Percentiles rank a stretch among this genome's conserved stretches.
These are phyloP conservation scores for Cacatua alba DNA, from an alignment of 2,113 vertebrate species.

Conservation along the genomic window DNA sequence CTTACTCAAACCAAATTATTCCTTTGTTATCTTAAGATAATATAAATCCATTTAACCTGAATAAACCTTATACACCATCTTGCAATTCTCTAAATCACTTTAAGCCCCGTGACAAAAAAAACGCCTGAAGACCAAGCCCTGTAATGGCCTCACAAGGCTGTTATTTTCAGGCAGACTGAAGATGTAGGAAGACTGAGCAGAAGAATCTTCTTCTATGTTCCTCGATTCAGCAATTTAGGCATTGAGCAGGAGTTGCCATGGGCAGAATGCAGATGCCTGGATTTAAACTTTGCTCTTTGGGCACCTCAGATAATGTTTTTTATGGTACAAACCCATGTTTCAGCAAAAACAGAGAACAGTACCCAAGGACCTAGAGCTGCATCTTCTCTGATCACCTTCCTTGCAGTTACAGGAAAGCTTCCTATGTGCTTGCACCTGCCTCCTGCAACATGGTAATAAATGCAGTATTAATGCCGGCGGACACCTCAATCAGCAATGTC, in stretches of 20 bases:
- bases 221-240: background rate
- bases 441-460: background rate
- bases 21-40: background rate
- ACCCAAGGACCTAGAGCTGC: background rate
- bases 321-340: background rate
- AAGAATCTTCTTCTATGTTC: background rate
- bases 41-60: background rate
- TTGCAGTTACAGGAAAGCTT: background rate
- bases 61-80: background rate
- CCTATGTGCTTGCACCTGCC: background rate
- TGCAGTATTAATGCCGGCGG: background rate
- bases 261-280: background rate
- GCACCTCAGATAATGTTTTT: accelerated
- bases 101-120: background rate
- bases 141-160: background rate
- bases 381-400: accelerated
- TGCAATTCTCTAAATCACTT: background rate
- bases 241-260: accelerated
- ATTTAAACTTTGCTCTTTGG: background rate
- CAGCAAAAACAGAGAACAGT: background rate
- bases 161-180: background rate
- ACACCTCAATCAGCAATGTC: background rate
- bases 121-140: background rate
- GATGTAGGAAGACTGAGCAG: background rate
- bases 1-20: background rate